Evolutionary conservation across 2,797 vertebrate genomes (phyloP).

Genomic region (Alfaro cultratus): DNA sequence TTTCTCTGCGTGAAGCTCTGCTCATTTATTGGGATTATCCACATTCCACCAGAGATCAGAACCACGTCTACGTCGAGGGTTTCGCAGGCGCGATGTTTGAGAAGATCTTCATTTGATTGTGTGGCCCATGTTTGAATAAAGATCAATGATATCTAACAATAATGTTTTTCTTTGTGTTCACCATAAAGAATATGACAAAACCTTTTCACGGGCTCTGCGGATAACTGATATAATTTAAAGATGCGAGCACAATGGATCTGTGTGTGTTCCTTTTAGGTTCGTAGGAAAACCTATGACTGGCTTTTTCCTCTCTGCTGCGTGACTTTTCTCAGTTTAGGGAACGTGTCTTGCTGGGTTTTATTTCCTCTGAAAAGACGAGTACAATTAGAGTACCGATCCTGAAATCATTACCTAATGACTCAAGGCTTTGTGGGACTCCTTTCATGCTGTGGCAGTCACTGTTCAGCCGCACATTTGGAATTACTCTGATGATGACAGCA

Average conservation of each 20-base stretch:
- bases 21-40: conserved; percentile 86
- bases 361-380: conserved; percentile 73
- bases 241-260: neutral
- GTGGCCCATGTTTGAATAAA: neutral
- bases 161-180: conserved; percentile 7
- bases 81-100: conserved; percentile 24
- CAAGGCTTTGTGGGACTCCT: conserved; percentile 64
- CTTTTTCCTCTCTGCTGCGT: conserved; percentile 41
- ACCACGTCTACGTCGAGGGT: conserved; percentile 77
- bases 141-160: neutral
- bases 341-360: conserved; percentile 72
- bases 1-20: conserved; percentile 78
- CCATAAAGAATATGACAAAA: neutral
- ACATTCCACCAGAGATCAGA: conserved; percentile 84
- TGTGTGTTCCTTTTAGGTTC: neutral
- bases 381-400: conserved; percentile 73
- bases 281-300: conserved; percentile 5
- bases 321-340: conserved; percentile 66
- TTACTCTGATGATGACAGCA: conserved; percentile 37
- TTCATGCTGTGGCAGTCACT: conserved; percentile 61
- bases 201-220: neutral
- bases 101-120: neutral
- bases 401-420: conserved; percentile 80
- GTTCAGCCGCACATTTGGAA: conserved; percentile 37
- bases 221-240: neutral